Percentiles rank a stretch among this genome's conserved stretches.
Evolutionary conservation across 2,797 vertebrate species (phyloP).

Genomic region (Perodicticus potto): DNA sequence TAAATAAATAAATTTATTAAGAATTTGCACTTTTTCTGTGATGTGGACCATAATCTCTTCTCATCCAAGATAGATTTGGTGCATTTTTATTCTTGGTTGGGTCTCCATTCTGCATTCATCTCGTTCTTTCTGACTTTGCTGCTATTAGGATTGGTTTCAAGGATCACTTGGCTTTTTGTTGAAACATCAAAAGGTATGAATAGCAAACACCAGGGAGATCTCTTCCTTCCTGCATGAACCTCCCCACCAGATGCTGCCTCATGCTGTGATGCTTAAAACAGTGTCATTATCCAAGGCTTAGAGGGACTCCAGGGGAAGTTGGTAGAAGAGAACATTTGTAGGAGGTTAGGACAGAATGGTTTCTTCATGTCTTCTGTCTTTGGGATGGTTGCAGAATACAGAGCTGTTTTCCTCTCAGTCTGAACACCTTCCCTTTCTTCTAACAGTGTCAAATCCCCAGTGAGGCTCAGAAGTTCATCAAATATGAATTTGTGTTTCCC

Average conservation of each 20-base stretch:
- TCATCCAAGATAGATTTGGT: neutral
- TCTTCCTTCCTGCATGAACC: constrained; percentile 76
- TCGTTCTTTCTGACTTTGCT: constrained; percentile 26
- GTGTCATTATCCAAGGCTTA: neutral
- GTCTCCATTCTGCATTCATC: neutral
- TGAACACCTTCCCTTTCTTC: neutral
- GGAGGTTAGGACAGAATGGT: neutral
- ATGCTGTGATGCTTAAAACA: constrained; percentile 61
- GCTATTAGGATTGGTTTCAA: constrained; percentile 48
- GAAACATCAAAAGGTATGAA: constrained; percentile 76
- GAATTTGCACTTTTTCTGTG: neutral
- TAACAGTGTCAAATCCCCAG: neutral
- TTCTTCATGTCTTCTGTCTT: neutral
- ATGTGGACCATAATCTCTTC: neutral
- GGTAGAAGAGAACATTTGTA: neutral
- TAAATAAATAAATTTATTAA: neutral
- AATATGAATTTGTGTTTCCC: neutral
- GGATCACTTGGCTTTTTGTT: constrained; percentile 57
- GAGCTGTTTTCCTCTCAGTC: neutral
- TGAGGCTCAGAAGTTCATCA: neutral
- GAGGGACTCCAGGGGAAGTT: neutral
- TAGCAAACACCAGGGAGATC: constrained; percentile 49
- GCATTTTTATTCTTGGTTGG: neutral
- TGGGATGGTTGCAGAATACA: neutral
- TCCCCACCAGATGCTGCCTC: constrained; percentile 65